These are phyloP conservation scores for Drosophila albomicans DNA, from an alignment of 1,140 invertebrate genomes.

Conservation along the genomic window DNA sequence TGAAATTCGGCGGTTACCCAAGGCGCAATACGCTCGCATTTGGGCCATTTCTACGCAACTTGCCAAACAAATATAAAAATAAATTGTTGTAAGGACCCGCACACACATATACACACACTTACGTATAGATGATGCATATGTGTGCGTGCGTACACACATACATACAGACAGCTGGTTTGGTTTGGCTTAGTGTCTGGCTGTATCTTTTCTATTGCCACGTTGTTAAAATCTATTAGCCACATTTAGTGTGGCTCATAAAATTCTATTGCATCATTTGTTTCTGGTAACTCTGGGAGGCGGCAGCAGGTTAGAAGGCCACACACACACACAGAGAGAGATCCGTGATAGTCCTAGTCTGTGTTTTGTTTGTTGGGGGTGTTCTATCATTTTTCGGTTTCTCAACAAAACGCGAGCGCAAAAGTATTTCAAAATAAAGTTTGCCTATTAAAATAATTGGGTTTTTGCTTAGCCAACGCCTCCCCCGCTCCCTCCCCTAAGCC, in stretches of 20 bases:
- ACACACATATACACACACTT: slow-evolving; percentile 9
- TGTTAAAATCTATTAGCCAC: slow-evolving; percentile 84
- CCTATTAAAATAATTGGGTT: slow-evolving; percentile 69
- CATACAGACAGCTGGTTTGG: slow-evolving; percentile 32
- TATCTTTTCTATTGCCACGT: slow-evolving; percentile 84
- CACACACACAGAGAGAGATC: not conserved
- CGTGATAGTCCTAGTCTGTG: slow-evolving; percentile 10
- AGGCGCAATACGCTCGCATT: slow-evolving; percentile 61
- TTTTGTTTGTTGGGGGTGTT: slow-evolving; percentile 6
- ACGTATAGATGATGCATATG: slow-evolving; percentile 30
- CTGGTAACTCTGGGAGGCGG: slow-evolving; percentile 64
- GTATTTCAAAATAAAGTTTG: slow-evolving; percentile 81
- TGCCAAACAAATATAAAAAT: slow-evolving; percentile 83
- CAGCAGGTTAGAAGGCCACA: slow-evolving; percentile 12
- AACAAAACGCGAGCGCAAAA: slow-evolving; percentile 42
- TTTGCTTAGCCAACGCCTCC: slow-evolving; percentile 10
- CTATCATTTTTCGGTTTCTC: slow-evolving; percentile 54
- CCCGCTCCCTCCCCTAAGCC: not conserved
- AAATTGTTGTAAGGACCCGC: slow-evolving; percentile 76
- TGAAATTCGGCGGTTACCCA: slow-evolving; percentile 73
- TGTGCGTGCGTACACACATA: slow-evolving; percentile 10
- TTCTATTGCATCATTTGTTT: slow-evolving; percentile 84
- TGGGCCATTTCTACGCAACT: slow-evolving; percentile 78
- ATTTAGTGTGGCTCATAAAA: slow-evolving; percentile 83
- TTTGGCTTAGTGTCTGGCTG: slow-evolving; percentile 72